Percentiles rank a stretch among this genome's conserved stretches.
Evolutionary conservation across 2,888 invertebrate genomes (phyloP).

Genomic region (Xestia sexstrigata): DNA sequence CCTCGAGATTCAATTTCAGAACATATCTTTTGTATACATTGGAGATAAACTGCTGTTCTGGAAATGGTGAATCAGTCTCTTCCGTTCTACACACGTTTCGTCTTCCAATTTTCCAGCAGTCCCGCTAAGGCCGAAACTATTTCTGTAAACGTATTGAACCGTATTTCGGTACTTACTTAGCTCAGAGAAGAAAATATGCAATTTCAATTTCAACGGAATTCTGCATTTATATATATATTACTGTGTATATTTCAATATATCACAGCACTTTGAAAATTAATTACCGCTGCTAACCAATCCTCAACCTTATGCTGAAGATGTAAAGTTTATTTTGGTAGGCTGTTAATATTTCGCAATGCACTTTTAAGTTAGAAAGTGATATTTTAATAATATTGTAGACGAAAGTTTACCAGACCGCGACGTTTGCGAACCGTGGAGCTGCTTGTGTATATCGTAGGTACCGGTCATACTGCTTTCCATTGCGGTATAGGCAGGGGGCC

Average conservation of each 20-base stretch:
- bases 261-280: constrained; percentile 21
- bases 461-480: constrained; percentile 62
- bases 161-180: background rate
- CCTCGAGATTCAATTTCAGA: background rate
- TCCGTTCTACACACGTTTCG: background rate
- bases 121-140: background rate
- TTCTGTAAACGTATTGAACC: constrained; percentile 34
- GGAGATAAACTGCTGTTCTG: background rate
- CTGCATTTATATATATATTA: too few species aligned
- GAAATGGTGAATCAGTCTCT: background rate
- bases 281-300: background rate
- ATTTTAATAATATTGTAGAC: constrained; percentile 65
- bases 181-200: constrained; percentile 24
- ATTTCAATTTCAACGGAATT: constrained; percentile 40
- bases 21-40: background rate
- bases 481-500: constrained; percentile 37
- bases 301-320: constrained; percentile 5
- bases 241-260: constrained; percentile 55
- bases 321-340: constrained; percentile 4
- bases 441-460: constrained; percentile 46
- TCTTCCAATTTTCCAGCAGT: constrained; percentile 1
- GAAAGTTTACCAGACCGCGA: constrained; percentile 65
- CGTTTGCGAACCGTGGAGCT: constrained; percentile 61
- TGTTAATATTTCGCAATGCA: constrained; percentile 43
- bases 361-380: constrained; percentile 69